These are phyloP conservation scores for Bettongia penicillata DNA, from an alignment of 2,113 vertebrate genomes.

Conservation along the genomic window DNA sequence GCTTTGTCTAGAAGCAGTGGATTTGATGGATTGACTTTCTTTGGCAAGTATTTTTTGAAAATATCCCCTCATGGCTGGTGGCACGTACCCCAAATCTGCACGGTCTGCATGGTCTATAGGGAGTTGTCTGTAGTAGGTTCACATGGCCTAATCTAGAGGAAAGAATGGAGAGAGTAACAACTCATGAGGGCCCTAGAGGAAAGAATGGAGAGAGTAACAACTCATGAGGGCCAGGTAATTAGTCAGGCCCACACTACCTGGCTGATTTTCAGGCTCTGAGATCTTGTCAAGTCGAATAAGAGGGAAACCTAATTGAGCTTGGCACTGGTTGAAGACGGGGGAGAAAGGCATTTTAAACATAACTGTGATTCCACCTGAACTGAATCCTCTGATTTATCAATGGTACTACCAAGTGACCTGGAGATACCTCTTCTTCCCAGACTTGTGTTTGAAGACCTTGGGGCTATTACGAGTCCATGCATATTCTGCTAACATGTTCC, in stretches of 20 bases:
- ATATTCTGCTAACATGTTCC: background rate
- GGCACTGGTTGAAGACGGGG: background rate
- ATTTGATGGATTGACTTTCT: background rate
- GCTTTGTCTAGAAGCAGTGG: background rate
- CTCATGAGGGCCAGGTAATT: background rate
- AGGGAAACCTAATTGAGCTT: background rate
- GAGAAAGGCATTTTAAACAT: background rate
- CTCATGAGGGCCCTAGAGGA: background rate
- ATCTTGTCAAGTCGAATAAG: background rate
- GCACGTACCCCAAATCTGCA: background rate
- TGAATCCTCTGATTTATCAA: background rate
- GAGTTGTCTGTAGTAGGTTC: background rate
- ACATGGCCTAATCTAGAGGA: background rate
- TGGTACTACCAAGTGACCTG: background rate
- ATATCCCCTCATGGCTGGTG: background rate
- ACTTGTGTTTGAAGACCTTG: background rate
- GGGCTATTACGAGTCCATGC: background rate
- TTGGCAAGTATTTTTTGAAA: background rate
- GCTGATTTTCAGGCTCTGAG: background rate
- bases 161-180: background rate
- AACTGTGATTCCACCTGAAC: background rate
- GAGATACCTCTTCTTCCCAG: background rate
- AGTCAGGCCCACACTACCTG: background rate
- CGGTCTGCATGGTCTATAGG: background rate
- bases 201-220: background rate